A percentile compares a stretch with the other conserved stretches of the same genome.
These are phyloP conservation scores for Anguilla obscura DNA, from an alignment of 2,797 vertebrate species.

Conservation along the genomic window DNA sequence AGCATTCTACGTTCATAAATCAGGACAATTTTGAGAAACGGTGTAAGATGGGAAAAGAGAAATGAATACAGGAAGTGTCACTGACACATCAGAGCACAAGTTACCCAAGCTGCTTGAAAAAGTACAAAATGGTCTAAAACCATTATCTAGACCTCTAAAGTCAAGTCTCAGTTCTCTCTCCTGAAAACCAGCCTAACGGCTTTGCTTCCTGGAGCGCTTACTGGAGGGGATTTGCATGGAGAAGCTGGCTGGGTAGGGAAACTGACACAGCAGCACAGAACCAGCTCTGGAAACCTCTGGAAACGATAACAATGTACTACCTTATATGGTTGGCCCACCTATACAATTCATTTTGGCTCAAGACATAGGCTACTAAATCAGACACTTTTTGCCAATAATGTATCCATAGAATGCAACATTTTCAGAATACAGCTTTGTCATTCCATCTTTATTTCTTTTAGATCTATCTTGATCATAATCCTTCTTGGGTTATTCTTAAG, in stretches of 20 bases:
- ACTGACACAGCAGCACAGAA: slow-evolving; percentile 3
- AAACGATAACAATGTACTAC: neutral
- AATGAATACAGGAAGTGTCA: neutral
- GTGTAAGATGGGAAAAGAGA: neutral
- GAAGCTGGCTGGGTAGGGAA: slow-evolving; percentile 29
- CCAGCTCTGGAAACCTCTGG: neutral
- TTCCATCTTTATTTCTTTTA: neutral
- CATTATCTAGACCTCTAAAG: neutral
- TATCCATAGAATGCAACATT: neutral
- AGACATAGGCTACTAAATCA: neutral
- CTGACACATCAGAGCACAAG: neutral
- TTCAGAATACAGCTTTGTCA: neutral
- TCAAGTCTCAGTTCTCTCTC: neutral
- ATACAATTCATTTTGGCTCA: neutral
- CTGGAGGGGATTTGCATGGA: slow-evolving; percentile 60
- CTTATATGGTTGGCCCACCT: neutral
- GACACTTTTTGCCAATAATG: neutral
- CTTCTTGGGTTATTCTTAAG: neutral
- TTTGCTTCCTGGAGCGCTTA: slow-evolving; percentile 49
- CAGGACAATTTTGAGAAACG: neutral
- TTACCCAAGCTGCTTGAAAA: neutral
- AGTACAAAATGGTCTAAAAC: neutral
- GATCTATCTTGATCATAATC: neutral
- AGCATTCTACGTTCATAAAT: neutral
- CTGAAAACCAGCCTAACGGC: neutral